phyloP scores from a whole-genome alignment of 2,888 invertebrate species.

The Diploptera punctata region DNA sequence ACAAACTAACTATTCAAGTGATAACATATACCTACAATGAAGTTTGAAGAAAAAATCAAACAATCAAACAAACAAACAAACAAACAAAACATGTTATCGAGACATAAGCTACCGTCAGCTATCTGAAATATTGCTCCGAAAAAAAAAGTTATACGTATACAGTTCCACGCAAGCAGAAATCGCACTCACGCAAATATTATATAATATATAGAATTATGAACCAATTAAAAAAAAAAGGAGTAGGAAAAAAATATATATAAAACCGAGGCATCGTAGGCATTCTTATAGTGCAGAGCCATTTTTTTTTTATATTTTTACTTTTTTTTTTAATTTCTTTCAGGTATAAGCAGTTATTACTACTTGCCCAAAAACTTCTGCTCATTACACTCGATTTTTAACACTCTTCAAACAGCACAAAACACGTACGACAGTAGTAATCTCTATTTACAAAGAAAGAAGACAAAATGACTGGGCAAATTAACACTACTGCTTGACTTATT shows the following conservation, averaged over 20 bases:
- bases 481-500: conserved; percentile 18
- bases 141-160: conserved; percentile 35
- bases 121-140: conserved; percentile 26
- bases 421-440: conserved; percentile 12
- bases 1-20: conserved; percentile 9
- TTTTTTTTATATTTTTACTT: neutral
- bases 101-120: conserved; percentile 9
- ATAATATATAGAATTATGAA: conserved; percentile 33
- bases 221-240: conserved; percentile 27
- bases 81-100: neutral
- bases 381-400: neutral
- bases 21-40: conserved; percentile 18
- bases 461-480: conserved; percentile 26
- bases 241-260: neutral
- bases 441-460: conserved; percentile 25
- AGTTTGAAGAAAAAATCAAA: neutral
- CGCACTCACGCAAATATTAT: conserved; percentile 23
- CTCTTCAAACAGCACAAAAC: conserved; percentile 3
- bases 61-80: neutral
- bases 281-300: conserved; percentile 16
- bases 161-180: conserved; percentile 27
- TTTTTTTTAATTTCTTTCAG: neutral
- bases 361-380: conserved; percentile 1
- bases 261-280: conserved; percentile 15
- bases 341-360: neutral